Conservation (phyloP, 2,797 vertebrate species). For the Sciurus carolinensis region DNA sequence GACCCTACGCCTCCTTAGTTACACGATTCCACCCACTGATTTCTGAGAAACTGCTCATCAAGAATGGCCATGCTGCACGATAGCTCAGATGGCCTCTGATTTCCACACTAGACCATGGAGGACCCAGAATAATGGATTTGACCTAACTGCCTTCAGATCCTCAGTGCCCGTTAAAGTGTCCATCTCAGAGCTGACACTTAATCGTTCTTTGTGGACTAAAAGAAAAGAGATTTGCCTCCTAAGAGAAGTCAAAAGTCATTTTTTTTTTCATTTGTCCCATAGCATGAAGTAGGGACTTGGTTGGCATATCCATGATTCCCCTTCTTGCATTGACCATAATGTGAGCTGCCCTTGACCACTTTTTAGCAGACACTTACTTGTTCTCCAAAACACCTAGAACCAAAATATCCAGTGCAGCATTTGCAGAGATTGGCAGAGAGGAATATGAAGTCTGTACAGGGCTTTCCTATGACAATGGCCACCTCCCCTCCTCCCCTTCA, state of each 20-base stretch:
- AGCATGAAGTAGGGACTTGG: rapidly evolving
- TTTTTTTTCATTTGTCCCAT: not conserved
- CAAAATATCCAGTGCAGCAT: not conserved
- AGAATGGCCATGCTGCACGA: not conserved
- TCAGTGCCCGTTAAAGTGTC: not conserved
- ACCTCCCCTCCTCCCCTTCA: not conserved
- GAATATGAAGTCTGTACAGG: not conserved
- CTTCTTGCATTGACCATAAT: not conserved
- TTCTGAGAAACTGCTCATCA: not conserved
- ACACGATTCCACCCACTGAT: not conserved
- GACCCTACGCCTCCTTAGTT: not conserved
- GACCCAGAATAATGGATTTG: not conserved
- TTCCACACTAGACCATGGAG: too few species aligned
- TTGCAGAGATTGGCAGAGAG: not conserved
- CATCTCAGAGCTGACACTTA: not conserved
- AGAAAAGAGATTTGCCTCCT: not conserved
- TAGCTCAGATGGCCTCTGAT: rapidly evolving
- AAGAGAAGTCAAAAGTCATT: not conserved
- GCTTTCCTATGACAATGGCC: not conserved
- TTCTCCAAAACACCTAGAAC: not conserved
- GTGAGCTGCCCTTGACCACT: not conserved
- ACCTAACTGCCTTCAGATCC: not conserved
- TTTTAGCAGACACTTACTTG: not conserved
- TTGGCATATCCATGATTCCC: rapidly evolving
- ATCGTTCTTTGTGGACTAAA: not conserved